phyloP scores from a whole-genome alignment of 1,140 invertebrate species.

The Sesamia nonagrioides region DNA sequence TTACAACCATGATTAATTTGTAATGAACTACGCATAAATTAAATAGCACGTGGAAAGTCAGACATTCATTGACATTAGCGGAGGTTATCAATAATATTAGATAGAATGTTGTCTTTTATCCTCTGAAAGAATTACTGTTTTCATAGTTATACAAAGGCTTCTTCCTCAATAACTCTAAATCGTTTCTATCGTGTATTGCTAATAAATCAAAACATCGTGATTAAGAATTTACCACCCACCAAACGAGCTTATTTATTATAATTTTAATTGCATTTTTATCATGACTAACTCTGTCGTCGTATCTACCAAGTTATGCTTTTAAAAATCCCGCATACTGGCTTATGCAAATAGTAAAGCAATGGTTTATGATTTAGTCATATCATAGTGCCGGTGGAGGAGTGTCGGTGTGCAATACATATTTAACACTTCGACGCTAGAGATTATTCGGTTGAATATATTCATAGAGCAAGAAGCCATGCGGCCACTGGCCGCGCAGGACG shows the following conservation, averaged over 20 bases:
- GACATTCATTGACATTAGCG: constrained; percentile 32
- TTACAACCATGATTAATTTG: constrained; percentile 44
- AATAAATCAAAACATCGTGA: constrained; percentile 35
- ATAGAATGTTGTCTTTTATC: background rate
- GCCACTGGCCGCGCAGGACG: constrained; percentile 54
- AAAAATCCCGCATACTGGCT: background rate
- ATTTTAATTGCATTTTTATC: constrained; percentile 1
- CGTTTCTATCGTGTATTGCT: background rate
- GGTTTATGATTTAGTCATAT: constrained; percentile 1
- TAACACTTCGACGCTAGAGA: constrained; percentile 2
- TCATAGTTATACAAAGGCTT: background rate
- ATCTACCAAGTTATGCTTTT: background rate
- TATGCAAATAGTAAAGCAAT: constrained; percentile 10
- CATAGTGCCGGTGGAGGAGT: background rate
- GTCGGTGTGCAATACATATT: background rate
- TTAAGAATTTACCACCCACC: constrained; percentile 20
- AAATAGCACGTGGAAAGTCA: constrained; percentile 21
- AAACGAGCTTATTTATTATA: constrained; percentile 17
- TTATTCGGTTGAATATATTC: constrained; percentile 17
- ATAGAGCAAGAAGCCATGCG: background rate
- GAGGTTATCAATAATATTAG: constrained; percentile 35
- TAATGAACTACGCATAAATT: constrained; percentile 13
- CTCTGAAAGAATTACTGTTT: constrained; percentile 20
- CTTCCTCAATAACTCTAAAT: constrained; percentile 12
- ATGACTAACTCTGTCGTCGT: background rate